A percentile compares a stretch with the other conserved stretches of the same genome.
phyloP scores from a whole-genome alignment of 2,888 invertebrate species.

The Chrysina gloriosa region DNA sequence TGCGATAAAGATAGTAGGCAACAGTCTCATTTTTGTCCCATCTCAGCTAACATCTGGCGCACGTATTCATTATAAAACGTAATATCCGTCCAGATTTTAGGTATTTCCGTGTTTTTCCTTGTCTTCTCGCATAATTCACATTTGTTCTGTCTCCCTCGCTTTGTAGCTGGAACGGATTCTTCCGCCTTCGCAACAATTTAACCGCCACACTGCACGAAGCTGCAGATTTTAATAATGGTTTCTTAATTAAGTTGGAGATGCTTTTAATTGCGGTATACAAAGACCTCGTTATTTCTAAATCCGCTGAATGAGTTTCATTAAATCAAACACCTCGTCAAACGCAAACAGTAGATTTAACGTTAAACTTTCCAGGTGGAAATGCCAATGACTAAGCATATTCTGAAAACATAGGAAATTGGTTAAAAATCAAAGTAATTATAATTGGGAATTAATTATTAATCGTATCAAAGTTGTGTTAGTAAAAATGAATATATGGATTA shows the following conservation, averaged over 20 bases:
- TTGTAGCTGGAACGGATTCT: constrained; percentile 30
- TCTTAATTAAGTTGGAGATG: constrained; percentile 65
- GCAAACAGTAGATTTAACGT: constrained; percentile 41
- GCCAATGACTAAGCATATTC: too few species aligned
- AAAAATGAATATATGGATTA: too few species aligned
- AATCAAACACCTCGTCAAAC: constrained; percentile 64
- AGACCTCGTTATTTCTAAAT: constrained; percentile 61
- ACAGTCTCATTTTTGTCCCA: constrained; percentile 22
- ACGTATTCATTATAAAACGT: constrained; percentile 62
- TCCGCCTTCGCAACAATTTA: constrained; percentile 51
- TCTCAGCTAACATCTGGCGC: constrained; percentile 56
- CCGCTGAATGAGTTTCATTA: constrained; percentile 63
- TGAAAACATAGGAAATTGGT: too few species aligned
- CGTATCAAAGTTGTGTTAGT: too few species aligned
- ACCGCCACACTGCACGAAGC: constrained; percentile 57
- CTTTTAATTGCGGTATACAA: constrained; percentile 64
- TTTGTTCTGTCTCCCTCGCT: constrained; percentile 45
- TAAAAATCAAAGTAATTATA: too few species aligned
- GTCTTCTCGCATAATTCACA: constrained; percentile 54
- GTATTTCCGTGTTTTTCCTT: constrained; percentile 59
- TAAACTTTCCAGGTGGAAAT: background rate
- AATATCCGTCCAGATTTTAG: constrained; percentile 60
- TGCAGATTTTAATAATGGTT: constrained; percentile 64
- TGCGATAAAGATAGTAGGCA: constrained; percentile 4
- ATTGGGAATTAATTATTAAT: too few species aligned